Percentiles rank a stretch among this genome's conserved stretches.
Conservation (phyloP, 2,113 vertebrate genomes). For the Ptychochromis oligacanthus region DNA sequence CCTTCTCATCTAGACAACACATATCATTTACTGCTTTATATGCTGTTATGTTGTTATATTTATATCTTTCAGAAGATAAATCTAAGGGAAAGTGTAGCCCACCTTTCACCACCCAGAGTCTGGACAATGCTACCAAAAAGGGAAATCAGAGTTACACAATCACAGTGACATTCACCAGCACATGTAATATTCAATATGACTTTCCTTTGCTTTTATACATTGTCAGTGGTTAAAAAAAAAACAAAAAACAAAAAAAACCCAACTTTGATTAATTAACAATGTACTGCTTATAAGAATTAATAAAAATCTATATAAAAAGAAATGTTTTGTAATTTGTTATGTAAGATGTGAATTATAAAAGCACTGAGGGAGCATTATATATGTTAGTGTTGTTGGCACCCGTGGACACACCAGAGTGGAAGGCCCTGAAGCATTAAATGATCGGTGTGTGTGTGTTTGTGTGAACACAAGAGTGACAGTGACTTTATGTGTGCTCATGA, state of each 20-base stretch:
- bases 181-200: too few relatives aligned
- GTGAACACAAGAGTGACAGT: background rate
- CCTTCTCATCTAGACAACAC: too few relatives aligned
- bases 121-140: too few relatives aligned
- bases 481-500: background rate
- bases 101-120: too few relatives aligned
- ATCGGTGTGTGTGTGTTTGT: background rate
- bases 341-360: constrained; percentile 41
- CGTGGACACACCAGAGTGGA: constrained; percentile 16
- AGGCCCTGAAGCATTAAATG: constrained; percentile 16
- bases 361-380: constrained; percentile 10
- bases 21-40: too few relatives aligned
- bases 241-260: background rate
- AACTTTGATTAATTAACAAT: background rate
- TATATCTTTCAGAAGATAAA: too few relatives aligned
- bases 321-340: constrained; percentile 30
- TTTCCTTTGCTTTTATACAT: background rate
- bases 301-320: background rate
- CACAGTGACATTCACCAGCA: too few relatives aligned
- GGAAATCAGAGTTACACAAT: too few relatives aligned
- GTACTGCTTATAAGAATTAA: background rate
- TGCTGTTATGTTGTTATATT: too few relatives aligned
- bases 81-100: too few relatives aligned
- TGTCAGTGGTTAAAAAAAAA: background rate
- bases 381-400: constrained; percentile 1